Evolutionary conservation across 2,113 vertebrate genomes (phyloP), one percentile per base, ranked within the genome.

Genomic region (Penelope pileata): DNA sequence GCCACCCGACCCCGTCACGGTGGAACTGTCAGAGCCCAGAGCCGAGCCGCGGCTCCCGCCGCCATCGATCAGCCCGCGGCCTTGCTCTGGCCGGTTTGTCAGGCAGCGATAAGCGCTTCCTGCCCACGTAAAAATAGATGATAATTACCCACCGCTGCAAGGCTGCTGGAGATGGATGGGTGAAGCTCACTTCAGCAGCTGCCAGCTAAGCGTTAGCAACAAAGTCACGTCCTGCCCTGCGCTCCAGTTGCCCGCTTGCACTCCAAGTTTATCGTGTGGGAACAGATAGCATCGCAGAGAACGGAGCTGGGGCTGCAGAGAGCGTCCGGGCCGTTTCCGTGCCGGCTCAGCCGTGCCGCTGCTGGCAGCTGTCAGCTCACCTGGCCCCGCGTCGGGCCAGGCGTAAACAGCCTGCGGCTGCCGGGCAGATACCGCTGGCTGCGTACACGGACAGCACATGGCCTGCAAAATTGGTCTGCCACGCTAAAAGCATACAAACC

Each of bases 401-500:
- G 89, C 66, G 89, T 94, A 94, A 94, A 94, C 94, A 96, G 47
- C 59, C 30, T 3, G 81, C 67, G 62, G 47, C 22, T 27, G 19
- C 56, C 88, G 18, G 68, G 60, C 27, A 79, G 90, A 87, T 12
- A 69, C 87, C 93, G 45, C 78, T 23, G 32, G 89, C 86, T 66
- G 77, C 2, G 74, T 32, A 24, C 87, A 40, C 15, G 43, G 88
- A 30, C 80, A 16, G 82, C 38, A 0, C 12, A 24, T 14, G 83
- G 75, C 82, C 94, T 47, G 90, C 79, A 2, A 6, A 43, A 80
- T 80, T 34, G 93, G 91, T 83, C 75, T 47, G 79, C 27, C 84
- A 7, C 1, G 53, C 91, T 96, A 91, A 94, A 93, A 95, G 95
- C 93, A 19, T n/a, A 92, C 90, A 50, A 66, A 80, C 94, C 94